Base-by-base conservation (phyloP, 2,888 invertebrate species). In the Baronia brevicornis region DNA sequence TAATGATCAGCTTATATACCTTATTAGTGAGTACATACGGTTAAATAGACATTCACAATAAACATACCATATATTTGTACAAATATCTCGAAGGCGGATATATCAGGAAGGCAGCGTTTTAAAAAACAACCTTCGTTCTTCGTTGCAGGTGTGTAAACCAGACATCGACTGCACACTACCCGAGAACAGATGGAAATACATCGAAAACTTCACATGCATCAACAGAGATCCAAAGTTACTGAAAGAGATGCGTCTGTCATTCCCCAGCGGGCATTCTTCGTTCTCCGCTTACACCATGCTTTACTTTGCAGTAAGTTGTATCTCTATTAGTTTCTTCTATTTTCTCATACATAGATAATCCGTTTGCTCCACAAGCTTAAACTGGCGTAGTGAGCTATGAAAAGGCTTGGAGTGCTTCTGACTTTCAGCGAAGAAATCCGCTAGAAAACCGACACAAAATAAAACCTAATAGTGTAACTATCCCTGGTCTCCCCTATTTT, bases 201-300 rank as follows among this genome's bases (percentile, higher is more conserved):
- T 92, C 38, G 91, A 82, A 70, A 86, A 86, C 60, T 97, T 91
- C 80, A 86, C 71, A 1, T 94, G 95, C 48, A 52, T 58, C 8
- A 84, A 79, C 24, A 64, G 67, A 0, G 82, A 87, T 33, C 53
- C 72, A 18, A 67, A 82, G 41, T 73, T 90, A 44, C 70, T 92
- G 48, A 92, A 92, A 57, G 93, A 93, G 70, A 86, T 91, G 84
- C 88, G 92, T 54, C 86, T 96, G 39, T 96, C 96, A 12, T 96
- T 96, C 77, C 95, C 95, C 34, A 95, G 95, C 42, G 96, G 96
- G 10, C 96, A 96, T 74, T 93, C 96, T 7, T 95, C 95, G 6
- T 95, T 95, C 84, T 92, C 94, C 6, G 91, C 93, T 49, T 95
- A 91, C 60, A 90, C 93, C 20, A 94, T 94, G 93, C 72, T 94